A percentile compares a stretch with the other conserved stretches of the same genome.
These are phyloP conservation scores for Zaprionus obscuricornis DNA, from an alignment of 2,888 invertebrate species.

Conservation along the genomic window DNA sequence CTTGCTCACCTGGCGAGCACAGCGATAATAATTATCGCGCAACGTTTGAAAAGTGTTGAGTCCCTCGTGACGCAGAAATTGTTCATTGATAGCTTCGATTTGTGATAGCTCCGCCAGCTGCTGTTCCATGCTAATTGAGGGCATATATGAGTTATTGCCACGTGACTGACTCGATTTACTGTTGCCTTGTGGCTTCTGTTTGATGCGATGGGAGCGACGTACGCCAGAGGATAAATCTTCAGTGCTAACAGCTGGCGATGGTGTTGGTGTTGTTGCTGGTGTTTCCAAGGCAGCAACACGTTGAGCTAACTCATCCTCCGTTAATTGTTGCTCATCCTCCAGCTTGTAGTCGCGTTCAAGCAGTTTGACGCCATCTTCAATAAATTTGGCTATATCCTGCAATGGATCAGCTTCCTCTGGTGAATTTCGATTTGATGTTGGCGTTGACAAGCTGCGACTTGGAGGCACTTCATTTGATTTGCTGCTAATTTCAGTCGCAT, in stretches of 20 bases:
- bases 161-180: conserved; percentile 85
- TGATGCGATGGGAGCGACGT: conserved; percentile 89
- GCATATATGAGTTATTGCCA: conserved; percentile 84
- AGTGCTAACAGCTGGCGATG: conserved; percentile 47
- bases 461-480: not conserved
- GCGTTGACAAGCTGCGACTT: conserved; percentile 14
- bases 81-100: conserved; percentile 80
- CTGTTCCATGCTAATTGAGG: conserved; percentile 78
- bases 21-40: conserved; percentile 93
- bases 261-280: conserved; percentile 62
- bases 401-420: conserved; percentile 69
- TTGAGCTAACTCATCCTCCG: conserved; percentile 25
- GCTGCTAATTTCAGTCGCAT: no score
- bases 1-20: conserved; percentile 93
- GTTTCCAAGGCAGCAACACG: conserved; percentile 50
- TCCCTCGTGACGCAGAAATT: conserved; percentile 81
- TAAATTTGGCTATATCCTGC: conserved; percentile 79
- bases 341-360: conserved; percentile 72
- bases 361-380: conserved; percentile 78
- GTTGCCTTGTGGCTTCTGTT: conserved; percentile 86
- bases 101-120: conserved; percentile 78
- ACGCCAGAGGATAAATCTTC: conserved; percentile 82
- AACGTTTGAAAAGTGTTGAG: conserved; percentile 91
- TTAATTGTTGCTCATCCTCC: conserved; percentile 56
- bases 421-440: no score